phyloP scores from a whole-genome alignment of 2,888 invertebrate genomes.

The Autographa gamma region DNA sequence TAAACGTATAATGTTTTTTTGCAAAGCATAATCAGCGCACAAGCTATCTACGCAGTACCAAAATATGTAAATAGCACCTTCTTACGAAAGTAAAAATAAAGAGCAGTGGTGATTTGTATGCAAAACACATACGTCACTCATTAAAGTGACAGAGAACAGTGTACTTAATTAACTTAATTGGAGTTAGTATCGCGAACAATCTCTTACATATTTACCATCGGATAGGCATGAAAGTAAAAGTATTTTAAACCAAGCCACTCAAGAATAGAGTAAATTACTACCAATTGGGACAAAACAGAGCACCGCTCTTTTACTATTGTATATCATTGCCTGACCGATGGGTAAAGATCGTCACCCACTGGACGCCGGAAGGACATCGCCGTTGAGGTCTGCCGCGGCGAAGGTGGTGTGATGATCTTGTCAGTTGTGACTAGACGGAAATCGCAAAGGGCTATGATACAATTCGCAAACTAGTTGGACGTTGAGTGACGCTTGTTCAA shows the following conservation, averaged over 20 bases:
- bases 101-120: not conserved
- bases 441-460: no score
- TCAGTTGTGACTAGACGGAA: no score
- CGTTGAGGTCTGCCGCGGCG: no score
- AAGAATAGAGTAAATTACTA: not conserved
- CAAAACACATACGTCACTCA: not conserved
- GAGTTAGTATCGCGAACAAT: not conserved
- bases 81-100: not conserved
- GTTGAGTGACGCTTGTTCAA: no score
- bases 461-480: no score
- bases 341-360: no score
- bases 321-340: no score
- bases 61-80: not conserved
- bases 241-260: not conserved
- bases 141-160: not conserved
- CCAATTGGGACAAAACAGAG: slow-evolving; percentile 12
- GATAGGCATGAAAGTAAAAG: not conserved
- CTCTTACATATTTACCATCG: not conserved
- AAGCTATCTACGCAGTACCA: no score
- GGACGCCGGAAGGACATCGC: no score
- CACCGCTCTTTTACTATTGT: not conserved
- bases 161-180: not conserved
- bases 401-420: no score
- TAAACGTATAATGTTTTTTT: no score
- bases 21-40: no score